Evolutionary conservation across 1,140 invertebrate genomes (phyloP).

Genomic region (Ectropis grisescens): DNA sequence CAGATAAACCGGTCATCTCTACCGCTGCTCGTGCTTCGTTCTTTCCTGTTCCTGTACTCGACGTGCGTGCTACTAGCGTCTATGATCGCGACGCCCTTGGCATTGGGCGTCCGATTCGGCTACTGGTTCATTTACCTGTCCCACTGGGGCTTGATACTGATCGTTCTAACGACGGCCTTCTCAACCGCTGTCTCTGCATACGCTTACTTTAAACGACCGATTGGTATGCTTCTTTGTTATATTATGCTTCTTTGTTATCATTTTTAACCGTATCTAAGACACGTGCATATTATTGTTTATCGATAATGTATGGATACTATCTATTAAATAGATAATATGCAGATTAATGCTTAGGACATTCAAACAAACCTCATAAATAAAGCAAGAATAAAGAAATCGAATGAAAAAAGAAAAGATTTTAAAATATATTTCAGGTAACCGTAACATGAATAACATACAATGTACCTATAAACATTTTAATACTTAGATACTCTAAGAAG

Average conservation of each 20-base stretch:
- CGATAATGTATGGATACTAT: no score
- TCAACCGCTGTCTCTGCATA: conserved; percentile 48
- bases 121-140: conserved; percentile 78
- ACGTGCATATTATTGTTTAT: no score
- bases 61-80: conserved; percentile 15
- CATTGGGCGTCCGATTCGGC: conserved; percentile 13
- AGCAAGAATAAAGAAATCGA: no score
- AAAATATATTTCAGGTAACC: no score
- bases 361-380: no score
- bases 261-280: no score
- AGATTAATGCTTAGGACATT: no score
- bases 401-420: no score
- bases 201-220: conserved; percentile 35
- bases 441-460: no score
- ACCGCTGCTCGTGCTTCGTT: conserved; percentile 17
- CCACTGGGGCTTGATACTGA: conserved; percentile 73
- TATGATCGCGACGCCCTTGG: conserved; percentile 12
- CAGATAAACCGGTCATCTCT: conserved; percentile 21
- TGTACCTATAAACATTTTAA: no score
- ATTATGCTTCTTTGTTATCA: conserved; percentile 5
- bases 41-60: conserved; percentile 23
- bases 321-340: no score
- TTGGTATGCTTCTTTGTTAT: conserved; percentile 20
- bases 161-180: conserved; percentile 53
- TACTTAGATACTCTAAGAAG: no score